phyloP scores from a whole-genome alignment of 2,888 invertebrate species.

The Palloptera scutellata region DNA sequence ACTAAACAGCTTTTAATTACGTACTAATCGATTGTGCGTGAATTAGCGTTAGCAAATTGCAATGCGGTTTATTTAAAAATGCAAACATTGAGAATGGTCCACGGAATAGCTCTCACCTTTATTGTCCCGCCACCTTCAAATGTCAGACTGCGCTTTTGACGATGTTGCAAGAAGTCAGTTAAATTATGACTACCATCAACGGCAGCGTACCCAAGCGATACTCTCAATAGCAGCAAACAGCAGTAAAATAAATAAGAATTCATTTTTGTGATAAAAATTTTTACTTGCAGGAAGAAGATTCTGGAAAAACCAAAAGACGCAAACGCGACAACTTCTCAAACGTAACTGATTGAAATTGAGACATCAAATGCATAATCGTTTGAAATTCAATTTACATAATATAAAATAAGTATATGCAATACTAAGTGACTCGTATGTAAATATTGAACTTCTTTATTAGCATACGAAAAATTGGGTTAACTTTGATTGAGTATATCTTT shows the following conservation, averaged over 20 bases:
- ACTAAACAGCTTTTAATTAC: too few species aligned
- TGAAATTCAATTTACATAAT: not conserved
- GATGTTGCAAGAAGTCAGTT: slow-evolving; percentile 39
- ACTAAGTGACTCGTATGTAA: not conserved
- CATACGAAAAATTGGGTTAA: not conserved
- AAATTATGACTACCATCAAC: slow-evolving; percentile 35
- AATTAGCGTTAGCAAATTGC: too few species aligned
- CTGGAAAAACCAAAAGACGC: not conserved
- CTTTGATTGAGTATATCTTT: too few species aligned
- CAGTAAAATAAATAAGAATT: not conserved
- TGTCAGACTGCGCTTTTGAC: slow-evolving; percentile 44
- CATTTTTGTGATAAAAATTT: not conserved
- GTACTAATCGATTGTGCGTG: too few species aligned
- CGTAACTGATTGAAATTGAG: slow-evolving; percentile 19
- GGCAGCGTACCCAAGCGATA: slow-evolving; percentile 13
- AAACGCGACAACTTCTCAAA: not conserved
- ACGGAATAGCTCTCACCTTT: too few species aligned
- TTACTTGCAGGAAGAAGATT: too few species aligned
- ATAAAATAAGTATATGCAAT: not conserved
- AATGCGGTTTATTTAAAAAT: too few species aligned
- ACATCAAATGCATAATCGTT: not conserved
- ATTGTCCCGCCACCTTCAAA: slow-evolving; percentile 44
- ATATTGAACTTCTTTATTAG: slow-evolving; percentile 13
- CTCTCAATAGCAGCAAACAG: not conserved
- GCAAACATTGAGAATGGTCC: too few species aligned